These are phyloP conservation scores for Troides aeacus DNA, from an alignment of 2,888 invertebrate species.

Conservation along the genomic window DNA sequence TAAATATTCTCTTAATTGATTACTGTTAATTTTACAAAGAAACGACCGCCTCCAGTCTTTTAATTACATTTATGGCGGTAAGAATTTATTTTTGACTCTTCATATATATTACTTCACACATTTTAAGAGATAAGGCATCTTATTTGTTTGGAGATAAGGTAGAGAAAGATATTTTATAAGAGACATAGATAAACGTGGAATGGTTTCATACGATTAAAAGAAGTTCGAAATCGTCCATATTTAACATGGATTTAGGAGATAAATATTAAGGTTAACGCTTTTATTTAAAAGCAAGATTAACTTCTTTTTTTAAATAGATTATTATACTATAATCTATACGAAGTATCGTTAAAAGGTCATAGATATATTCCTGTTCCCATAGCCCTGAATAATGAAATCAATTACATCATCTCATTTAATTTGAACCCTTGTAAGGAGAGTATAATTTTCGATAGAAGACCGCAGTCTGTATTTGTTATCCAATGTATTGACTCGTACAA, in stretches of 20 bases:
- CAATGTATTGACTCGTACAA: slow-evolving; percentile 47
- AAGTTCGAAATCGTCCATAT: background rate
- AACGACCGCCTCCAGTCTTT: slow-evolving; percentile 58
- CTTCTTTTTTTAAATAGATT: too few species aligned
- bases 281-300: too few species aligned
- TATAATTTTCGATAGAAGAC: slow-evolving; percentile 32
- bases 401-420: slow-evolving; percentile 38
- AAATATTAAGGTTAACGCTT: too few species aligned
- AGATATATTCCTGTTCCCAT: background rate
- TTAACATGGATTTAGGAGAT: too few species aligned
- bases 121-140: slow-evolving; percentile 15
- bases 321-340: too few species aligned
- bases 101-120: slow-evolving; percentile 20
- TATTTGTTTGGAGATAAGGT: slow-evolving; percentile 14
- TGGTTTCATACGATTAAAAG: background rate
- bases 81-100: slow-evolving; percentile 45
- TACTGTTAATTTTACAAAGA: slow-evolving; percentile 63
- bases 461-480: slow-evolving; percentile 36
- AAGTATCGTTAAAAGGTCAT: slow-evolving; percentile 6
- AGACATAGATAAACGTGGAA: background rate
- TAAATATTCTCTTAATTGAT: slow-evolving; percentile 71
- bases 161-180: slow-evolving; percentile 6
- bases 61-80: slow-evolving; percentile 67
- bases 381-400: slow-evolving; percentile 36
- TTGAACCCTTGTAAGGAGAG: slow-evolving; percentile 33